Evolutionary conservation across 1,140 invertebrate genomes (phyloP).

Genomic region (Drosophila malerkotliana): DNA sequence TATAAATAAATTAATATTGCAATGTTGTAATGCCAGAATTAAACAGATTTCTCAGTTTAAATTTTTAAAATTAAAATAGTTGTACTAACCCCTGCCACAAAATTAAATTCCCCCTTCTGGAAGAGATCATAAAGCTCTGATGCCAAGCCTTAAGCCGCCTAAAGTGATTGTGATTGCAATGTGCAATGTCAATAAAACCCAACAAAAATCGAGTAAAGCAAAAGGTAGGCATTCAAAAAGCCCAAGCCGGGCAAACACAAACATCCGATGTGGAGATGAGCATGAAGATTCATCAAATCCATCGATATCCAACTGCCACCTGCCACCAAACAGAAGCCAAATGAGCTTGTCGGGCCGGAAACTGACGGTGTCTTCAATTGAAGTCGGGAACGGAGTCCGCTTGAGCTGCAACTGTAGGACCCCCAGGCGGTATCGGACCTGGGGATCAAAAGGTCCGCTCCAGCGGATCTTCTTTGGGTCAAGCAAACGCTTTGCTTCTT

Average conservation of each 20-base stretch:
- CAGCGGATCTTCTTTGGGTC: constrained; percentile 67
- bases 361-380: constrained; percentile 64
- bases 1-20: not conserved
- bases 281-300: constrained; percentile 19
- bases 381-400: constrained; percentile 30
- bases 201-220: constrained; percentile 34
- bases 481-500: constrained; percentile 61
- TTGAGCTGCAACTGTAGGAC: constrained; percentile 76
- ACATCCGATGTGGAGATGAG: constrained; percentile 60
- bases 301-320: constrained; percentile 31
- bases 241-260: constrained; percentile 66
- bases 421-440: constrained; percentile 1
- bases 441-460: constrained; percentile 67
- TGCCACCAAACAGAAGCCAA: constrained; percentile 76
- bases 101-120: not conserved
- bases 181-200: constrained; percentile 59
- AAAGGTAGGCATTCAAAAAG: constrained; percentile 53
- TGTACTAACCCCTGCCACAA: not conserved
- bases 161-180: constrained; percentile 76
- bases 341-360: constrained; percentile 75
- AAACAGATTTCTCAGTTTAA: not conserved
- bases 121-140: constrained; percentile 1
- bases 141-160: constrained; percentile 16
- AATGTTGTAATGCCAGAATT: not conserved
- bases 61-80: not conserved